phyloP scores from a whole-genome alignment of 2,888 invertebrate species.

The Chrysodeixis includens region DNA sequence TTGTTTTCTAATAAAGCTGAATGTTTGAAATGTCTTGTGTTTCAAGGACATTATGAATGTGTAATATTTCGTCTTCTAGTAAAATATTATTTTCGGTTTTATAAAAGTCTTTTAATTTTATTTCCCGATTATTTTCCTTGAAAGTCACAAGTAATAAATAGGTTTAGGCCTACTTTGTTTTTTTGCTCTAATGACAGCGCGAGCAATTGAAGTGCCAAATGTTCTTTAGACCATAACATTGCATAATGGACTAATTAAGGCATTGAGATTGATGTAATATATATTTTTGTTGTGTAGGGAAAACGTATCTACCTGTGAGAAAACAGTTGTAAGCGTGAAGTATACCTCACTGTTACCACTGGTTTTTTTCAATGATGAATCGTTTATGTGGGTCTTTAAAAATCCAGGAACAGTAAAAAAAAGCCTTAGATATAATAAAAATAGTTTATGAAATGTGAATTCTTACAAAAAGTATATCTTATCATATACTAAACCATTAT shows the following conservation, averaged over 20 bases:
- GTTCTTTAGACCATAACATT: slow-evolving; percentile 1
- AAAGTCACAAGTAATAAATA: not conserved
- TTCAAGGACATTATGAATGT: slow-evolving; percentile 78
- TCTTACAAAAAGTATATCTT: slow-evolving; percentile 57
- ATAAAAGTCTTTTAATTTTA: slow-evolving; percentile 67
- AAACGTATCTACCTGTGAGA: too few species aligned
- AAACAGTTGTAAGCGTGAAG: too few species aligned
- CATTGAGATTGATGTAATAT: not conserved
- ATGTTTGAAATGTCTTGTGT: slow-evolving; percentile 74
- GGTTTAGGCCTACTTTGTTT: not conserved
- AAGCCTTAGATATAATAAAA: slow-evolving; percentile 35
- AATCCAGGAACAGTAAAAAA: slow-evolving; percentile 12
- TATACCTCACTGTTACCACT: too few species aligned
- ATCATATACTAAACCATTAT: slow-evolving; percentile 50
- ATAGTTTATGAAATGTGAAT: slow-evolving; percentile 58
- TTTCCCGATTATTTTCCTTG: not conserved
- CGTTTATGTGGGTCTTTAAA: not conserved
- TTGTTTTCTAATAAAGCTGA: slow-evolving; percentile 73
- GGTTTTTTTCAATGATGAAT: not conserved
- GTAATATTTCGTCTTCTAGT: slow-evolving; percentile 87
- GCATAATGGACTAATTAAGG: not conserved
- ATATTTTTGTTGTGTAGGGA: not conserved
- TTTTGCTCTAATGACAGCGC: not conserved
- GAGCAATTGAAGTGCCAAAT: not conserved
- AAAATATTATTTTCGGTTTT: slow-evolving; percentile 88